phyloP scores from a whole-genome alignment of 2,888 invertebrate species.

The Aricia artaxerxes region DNA sequence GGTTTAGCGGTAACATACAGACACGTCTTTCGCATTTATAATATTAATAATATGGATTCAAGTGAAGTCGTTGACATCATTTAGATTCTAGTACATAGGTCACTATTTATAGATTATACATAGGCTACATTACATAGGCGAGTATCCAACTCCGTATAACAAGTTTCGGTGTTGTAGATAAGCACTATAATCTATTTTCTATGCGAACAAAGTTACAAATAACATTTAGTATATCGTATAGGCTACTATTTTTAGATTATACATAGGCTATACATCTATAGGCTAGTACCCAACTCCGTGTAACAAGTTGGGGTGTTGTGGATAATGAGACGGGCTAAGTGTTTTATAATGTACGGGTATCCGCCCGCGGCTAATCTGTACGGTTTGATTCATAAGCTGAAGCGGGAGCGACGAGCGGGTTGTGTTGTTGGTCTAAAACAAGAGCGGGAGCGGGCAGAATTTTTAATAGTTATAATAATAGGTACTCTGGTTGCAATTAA shows the following conservation, averaged over 20 bases:
- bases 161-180: background rate
- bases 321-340: constrained; percentile 9
- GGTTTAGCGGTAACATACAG: no score
- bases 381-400: background rate
- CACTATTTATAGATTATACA: background rate
- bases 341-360: constrained; percentile 13
- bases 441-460: background rate
- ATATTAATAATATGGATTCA: no score
- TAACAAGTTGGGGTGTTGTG: background rate
- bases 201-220: no score
- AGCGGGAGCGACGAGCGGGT: background rate
- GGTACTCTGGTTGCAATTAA: background rate
- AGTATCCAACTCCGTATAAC: background rate
- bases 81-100: no score
- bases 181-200: no score
- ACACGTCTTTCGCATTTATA: no score
- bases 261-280: background rate
- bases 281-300: background rate
- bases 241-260: background rate
- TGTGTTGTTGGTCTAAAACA: background rate
- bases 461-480: background rate
- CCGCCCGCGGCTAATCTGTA: background rate
- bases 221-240: no score
- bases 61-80: no score
- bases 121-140: background rate